A percentile compares a stretch with the other conserved stretches of the same genome.
Conservation (phyloP, 1,140 invertebrate genomes). For the Eciton burchellii region DNA sequence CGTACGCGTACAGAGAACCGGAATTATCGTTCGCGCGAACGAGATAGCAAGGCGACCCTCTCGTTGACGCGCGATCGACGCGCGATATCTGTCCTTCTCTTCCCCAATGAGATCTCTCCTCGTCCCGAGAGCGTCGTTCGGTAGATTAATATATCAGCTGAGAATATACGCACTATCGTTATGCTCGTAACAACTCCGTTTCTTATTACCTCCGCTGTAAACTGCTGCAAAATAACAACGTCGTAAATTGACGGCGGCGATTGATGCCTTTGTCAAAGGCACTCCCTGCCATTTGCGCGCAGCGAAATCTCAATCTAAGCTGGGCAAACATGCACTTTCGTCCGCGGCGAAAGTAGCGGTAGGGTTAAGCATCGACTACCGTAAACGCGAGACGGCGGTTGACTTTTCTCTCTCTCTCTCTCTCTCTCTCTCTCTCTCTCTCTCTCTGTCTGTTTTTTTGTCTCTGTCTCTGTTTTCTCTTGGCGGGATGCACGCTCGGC, state of each 20-base stretch:
- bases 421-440: slow-evolving; percentile 1
- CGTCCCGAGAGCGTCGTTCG: neutral
- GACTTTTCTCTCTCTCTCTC: slow-evolving; percentile 5
- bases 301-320: slow-evolving; percentile 31
- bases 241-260: slow-evolving; percentile 33
- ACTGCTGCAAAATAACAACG: slow-evolving; percentile 25
- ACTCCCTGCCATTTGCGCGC: slow-evolving; percentile 29
- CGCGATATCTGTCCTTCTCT: neutral
- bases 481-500: neutral
- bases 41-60: neutral
- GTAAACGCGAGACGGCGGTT: neutral
- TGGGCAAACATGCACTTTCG: slow-evolving; percentile 50
- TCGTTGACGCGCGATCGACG: neutral
- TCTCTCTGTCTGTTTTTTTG: slow-evolving; percentile 19
- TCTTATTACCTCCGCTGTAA: neutral
- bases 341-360: slow-evolving; percentile 45
- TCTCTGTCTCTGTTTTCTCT: neutral
- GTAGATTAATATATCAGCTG: neutral
- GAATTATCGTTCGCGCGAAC: slow-evolving; percentile 29
- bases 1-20: neutral
- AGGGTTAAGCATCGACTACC: slow-evolving; percentile 43
- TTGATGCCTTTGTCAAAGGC: slow-evolving; percentile 27
- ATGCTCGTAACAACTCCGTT: neutral
- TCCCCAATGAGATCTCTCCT: neutral
- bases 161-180: neutral